Evolutionary conservation across 2,113 vertebrate species (phyloP).

Genomic region (Illadopsis cleaveri): DNA sequence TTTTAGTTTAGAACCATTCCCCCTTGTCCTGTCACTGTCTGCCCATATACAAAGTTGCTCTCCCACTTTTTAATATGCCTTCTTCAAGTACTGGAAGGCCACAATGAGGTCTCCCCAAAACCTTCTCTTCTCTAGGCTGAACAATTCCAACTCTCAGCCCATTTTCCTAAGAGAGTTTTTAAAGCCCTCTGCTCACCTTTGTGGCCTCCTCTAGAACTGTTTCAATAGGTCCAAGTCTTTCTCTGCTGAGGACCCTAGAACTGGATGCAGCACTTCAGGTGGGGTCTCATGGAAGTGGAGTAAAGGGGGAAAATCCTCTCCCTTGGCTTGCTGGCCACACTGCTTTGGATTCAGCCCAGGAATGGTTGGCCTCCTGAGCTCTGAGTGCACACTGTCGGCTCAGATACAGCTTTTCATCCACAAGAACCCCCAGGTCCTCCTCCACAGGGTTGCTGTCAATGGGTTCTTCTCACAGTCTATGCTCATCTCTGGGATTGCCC

Average conservation of each 20-base stretch:
- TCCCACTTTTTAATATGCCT: not conserved
- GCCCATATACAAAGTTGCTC: not conserved
- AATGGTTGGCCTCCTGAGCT: not conserved
- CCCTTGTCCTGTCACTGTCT: not conserved
- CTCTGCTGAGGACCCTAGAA: not conserved
- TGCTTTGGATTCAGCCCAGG: not conserved
- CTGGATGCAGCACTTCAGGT: not conserved
- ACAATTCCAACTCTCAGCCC: not conserved
- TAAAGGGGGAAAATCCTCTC: not conserved
- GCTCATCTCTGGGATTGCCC: not conserved
- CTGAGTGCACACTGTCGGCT: not conserved
- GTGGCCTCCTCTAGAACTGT: not conserved
- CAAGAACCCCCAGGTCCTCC: not conserved
- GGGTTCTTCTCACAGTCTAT: not conserved
- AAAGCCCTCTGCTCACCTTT: not conserved
- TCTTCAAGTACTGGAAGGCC: not conserved
- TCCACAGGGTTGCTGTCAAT: not conserved
- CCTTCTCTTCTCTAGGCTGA: not conserved
- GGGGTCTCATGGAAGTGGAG: not conserved
- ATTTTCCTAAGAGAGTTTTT: not conserved
- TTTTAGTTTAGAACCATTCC: not conserved
- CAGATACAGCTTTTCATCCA: not conserved
- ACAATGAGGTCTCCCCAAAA: not conserved
- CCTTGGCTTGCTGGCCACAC: fast-evolving
- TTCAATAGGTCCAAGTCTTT: not conserved